phyloP scores from a whole-genome alignment of 2,797 vertebrate species.

The Parotocinclus haroldoi region DNA sequence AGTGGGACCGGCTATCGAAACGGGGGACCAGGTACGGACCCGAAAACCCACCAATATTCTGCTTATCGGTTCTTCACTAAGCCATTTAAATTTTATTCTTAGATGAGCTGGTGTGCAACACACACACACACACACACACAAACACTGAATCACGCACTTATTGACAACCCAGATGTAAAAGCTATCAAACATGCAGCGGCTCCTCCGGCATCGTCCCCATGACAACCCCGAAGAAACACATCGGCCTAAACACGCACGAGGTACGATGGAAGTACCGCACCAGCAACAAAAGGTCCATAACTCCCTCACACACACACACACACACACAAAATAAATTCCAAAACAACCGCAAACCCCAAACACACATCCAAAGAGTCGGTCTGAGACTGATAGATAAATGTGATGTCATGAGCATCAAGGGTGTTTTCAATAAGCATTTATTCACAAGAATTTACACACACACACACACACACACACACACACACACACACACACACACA shows the following conservation, averaged over 20 bases:
- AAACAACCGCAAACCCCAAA: too few species aligned
- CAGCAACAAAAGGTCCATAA: too few species aligned
- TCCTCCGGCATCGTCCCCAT: constrained; percentile 21
- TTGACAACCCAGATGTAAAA: constrained; percentile 13
- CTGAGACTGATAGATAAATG: constrained; percentile 14
- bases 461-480: constrained; percentile 17
- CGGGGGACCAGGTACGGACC: too few species aligned
- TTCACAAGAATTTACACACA: constrained; percentile 19
- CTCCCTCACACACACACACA: neutral
- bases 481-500: too few species aligned
- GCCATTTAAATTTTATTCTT: too few species aligned
- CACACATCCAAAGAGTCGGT: constrained; percentile 9
- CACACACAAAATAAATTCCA: too few species aligned
- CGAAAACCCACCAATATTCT: too few species aligned
- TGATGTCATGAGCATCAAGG: constrained; percentile 32
- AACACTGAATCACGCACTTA: neutral
- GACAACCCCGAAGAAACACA: constrained; percentile 33
- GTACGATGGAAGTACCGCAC: too few species aligned
- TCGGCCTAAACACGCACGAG: constrained; percentile 18
- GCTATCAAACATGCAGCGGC: neutral
- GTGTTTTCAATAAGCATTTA: constrained; percentile 29
- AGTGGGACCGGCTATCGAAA: too few species aligned
- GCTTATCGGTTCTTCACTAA: too few species aligned
- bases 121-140: constrained; percentile 10
- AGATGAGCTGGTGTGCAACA: neutral